Evolutionary conservation across 2,888 invertebrate genomes (phyloP).

Genomic region (Drosophila subsilvestris): DNA sequence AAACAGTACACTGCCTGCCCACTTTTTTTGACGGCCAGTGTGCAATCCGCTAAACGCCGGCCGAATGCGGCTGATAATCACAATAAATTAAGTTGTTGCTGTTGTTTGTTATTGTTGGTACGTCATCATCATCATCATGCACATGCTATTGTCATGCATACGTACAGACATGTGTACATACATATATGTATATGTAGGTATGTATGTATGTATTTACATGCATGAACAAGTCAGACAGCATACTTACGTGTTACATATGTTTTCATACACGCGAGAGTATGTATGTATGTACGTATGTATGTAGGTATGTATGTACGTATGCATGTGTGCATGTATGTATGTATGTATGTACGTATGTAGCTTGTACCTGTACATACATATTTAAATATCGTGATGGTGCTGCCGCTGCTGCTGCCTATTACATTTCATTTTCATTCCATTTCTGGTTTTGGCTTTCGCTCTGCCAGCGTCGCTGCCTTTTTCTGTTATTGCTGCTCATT

Average conservation of each 20-base stretch:
- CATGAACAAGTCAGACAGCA: slow-evolving; percentile 39
- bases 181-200: slow-evolving; percentile 3
- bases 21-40: slow-evolving; percentile 34
- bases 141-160: slow-evolving; percentile 7
- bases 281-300: slow-evolving; percentile 5
- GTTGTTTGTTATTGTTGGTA: slow-evolving; percentile 28
- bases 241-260: slow-evolving; percentile 31
- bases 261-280: background rate
- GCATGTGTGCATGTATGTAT: slow-evolving; percentile 7
- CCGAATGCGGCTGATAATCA: slow-evolving; percentile 51
- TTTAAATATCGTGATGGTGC: slow-evolving; percentile 37
- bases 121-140: slow-evolving; percentile 43
- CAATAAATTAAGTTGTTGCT: slow-evolving; percentile 60
- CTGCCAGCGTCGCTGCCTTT: slow-evolving; percentile 24
- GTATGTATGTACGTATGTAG: slow-evolving; percentile 9
- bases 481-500: slow-evolving; percentile 60
- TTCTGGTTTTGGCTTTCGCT: slow-evolving; percentile 72
- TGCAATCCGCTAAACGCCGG: slow-evolving; percentile 34
- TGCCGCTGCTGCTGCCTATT: slow-evolving; percentile 48
- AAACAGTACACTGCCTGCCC: background rate
- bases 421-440: slow-evolving; percentile 73
- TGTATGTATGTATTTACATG: slow-evolving; percentile 25
- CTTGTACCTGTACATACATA: slow-evolving; percentile 36
- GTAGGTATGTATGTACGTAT: slow-evolving; percentile 8
- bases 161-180: slow-evolving; percentile 17